Percentiles rank a stretch among this genome's conserved stretches.
Evolutionary conservation across 2,113 vertebrate genomes (phyloP).

Genomic region (Garra rufa): DNA sequence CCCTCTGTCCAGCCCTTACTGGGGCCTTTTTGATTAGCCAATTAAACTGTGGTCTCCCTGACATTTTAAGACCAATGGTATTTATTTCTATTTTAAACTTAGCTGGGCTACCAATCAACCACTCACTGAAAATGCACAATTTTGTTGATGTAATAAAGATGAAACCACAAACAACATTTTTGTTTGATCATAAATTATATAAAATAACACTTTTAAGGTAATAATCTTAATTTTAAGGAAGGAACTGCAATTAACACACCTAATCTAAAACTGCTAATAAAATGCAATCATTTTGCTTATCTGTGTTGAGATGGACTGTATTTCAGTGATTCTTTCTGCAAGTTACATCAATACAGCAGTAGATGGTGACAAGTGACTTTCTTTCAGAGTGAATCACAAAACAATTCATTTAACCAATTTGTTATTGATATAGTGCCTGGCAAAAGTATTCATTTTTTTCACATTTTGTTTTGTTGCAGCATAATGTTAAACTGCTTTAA

Average conservation of each 20-base stretch:
- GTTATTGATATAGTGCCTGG: too few species aligned
- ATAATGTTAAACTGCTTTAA: too few species aligned
- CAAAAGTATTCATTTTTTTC: too few species aligned
- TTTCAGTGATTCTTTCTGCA: too few species aligned
- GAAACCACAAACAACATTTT: background rate
- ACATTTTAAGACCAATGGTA: constrained; percentile 49
- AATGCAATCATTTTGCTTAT: background rate
- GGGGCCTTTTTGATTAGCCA: constrained; percentile 53
- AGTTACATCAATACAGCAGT: background rate
- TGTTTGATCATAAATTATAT: background rate
- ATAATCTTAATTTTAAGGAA: background rate
- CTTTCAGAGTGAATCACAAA: background rate
- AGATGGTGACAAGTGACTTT: background rate
- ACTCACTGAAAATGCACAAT: constrained; percentile 13
- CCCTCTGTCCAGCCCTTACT: constrained; percentile 52
- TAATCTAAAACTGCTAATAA: background rate
- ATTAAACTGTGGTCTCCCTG: constrained; percentile 47
- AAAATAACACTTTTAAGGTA: background rate
- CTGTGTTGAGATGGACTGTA: background rate
- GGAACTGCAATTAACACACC: background rate
- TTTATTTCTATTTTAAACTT: constrained; percentile 53
- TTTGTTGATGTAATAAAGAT: constrained; percentile 31
- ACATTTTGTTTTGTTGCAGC: too few species aligned
- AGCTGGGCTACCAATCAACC: constrained; percentile 38
- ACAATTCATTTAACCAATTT: background rate